These are phyloP conservation scores for Stercorarius parasiticus DNA, from an alignment of 2,113 vertebrate genomes.

Conservation along the genomic window DNA sequence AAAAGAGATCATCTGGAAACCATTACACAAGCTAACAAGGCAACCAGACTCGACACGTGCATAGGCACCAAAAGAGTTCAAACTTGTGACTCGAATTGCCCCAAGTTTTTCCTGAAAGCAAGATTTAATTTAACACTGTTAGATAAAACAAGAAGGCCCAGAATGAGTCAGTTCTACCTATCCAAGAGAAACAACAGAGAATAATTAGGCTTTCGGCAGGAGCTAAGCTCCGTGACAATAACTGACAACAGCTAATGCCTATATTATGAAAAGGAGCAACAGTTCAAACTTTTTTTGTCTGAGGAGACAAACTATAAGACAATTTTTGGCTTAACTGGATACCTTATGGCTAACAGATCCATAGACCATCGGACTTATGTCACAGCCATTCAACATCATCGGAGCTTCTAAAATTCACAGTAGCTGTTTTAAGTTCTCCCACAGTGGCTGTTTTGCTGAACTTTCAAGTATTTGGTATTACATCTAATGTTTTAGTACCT, in stretches of 20 bases:
- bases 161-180: background rate
- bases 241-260: background rate
- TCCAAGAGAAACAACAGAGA: slow-evolving; percentile 16
- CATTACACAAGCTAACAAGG: background rate
- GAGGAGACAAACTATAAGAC: background rate
- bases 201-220: background rate
- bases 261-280: background rate
- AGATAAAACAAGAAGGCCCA: slow-evolving; percentile 14
- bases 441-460: background rate
- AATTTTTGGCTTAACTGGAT: background rate
- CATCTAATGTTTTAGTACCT: background rate
- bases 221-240: background rate
- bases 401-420: background rate
- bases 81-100: background rate
- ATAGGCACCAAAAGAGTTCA: slow-evolving; percentile 12
- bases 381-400: background rate
- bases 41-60: background rate
- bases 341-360: background rate
- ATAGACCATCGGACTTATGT: fast-evolving
- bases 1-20: slow-evolving; percentile 42
- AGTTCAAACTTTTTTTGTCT: background rate
- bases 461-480: background rate
- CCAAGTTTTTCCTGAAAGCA: slow-evolving; percentile 13
- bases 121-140: slow-evolving; percentile 39
- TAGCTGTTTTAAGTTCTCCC: background rate